A percentile compares a stretch with the other conserved stretches of the same genome.
These are phyloP conservation scores for Orycteropus afer DNA, from an alignment of 2,113 vertebrate genomes.

Conservation along the genomic window DNA sequence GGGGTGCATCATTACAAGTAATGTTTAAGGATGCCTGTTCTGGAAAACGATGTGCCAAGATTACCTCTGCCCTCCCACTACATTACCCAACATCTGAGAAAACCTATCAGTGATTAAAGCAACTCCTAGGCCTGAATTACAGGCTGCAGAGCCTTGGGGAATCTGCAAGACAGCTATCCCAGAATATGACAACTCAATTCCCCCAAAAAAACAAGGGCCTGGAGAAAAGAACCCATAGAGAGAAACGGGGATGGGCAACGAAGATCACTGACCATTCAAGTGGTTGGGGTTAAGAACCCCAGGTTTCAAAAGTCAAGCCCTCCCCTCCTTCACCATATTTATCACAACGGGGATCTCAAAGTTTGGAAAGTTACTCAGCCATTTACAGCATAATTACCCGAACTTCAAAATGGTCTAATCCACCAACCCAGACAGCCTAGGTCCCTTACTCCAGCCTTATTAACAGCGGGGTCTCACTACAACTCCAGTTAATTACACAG, in stretches of 20 bases:
- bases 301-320: constrained; percentile 34
- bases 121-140: constrained; percentile 48
- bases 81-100: neutral
- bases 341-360: constrained; percentile 67
- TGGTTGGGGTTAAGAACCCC: neutral
- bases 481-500: constrained; percentile 54
- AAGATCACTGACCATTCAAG: neutral
- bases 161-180: neutral
- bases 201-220: constrained; percentile 33
- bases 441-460: constrained; percentile 42
- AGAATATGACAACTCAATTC: constrained; percentile 19
- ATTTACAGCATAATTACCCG: constrained; percentile 73
- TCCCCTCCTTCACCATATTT: constrained; percentile 25
- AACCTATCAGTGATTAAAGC: constrained; percentile 35
- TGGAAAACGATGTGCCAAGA: neutral
- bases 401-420: constrained; percentile 75
- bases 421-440: constrained; percentile 51
- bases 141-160: neutral
- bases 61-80: neutral
- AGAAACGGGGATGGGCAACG: neutral
- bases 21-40: neutral
- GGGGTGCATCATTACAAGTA: neutral
- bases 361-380: constrained; percentile 63
- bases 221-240: neutral
- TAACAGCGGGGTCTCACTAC: constrained; percentile 44